Base-by-base conservation (phyloP, 2,797 vertebrate genomes). In the Silurus aristotelis region DNA sequence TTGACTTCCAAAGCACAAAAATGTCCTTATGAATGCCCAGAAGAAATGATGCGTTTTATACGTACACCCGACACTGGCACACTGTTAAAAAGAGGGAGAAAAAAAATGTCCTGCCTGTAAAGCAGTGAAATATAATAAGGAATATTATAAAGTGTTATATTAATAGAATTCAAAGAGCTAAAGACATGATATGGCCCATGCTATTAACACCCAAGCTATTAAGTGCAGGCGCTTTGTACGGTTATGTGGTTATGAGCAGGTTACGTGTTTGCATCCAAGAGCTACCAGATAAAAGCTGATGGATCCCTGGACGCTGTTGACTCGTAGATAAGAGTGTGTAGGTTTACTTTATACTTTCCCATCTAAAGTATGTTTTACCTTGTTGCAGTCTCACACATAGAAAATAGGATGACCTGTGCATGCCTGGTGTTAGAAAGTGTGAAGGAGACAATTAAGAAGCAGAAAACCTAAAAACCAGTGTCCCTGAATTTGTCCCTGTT, bases 31-130 rank as follows among this genome's bases (percentile, higher is more conserved):
- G 31, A n/a, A n/a, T n/a, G 68, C 56, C 25, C 10, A 17, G 20
- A 10, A 75, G 82, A 83, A 63, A 83, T n/a, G 61, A 83, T 73
- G 71, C 46, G 43, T 63, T 63, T 63, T 64, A 79, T 79, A 79
- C 46, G 38, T 38, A 38, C 38, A 46, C 2, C 31, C 76, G 46
- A 6, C 19, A 60, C 55, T 60, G 20, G 60, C 77, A 63, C 64
- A 79, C 38, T 63, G 38, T 63, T 79, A 15, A 64, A 79, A 22
- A 46, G 77, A 64, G 60, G 58, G 2, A 60, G 58, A 60, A 60
- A 60, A 60, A 60, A 60, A 17, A 60, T 60, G 17, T 15, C 38
- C 38, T 64, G 77, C 60, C n/a, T 64, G 38, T 48, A 80, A 63
- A 80, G 77, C 77, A 64, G 31, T 46, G 77, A 64, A 80, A 64